Percentiles rank a stretch among this genome's conserved stretches.
Conservation (phyloP, 2,888 invertebrate species). For the Diploptera punctata region DNA sequence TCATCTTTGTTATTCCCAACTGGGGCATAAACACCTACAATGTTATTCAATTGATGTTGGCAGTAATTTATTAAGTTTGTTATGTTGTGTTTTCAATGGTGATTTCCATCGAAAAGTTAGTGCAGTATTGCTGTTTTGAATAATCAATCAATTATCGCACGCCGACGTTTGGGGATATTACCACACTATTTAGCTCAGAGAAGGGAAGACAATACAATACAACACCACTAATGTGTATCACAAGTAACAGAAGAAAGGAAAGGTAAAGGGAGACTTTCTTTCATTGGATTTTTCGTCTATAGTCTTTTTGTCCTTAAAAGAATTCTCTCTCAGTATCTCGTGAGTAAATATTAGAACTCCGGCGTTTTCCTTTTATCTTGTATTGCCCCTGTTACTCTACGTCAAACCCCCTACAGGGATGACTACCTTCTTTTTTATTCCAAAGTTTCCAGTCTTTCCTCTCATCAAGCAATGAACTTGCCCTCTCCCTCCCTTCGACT, state of each 20-base stretch:
- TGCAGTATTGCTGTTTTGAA: too few relatives aligned
- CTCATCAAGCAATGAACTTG: slow-evolving; percentile 24
- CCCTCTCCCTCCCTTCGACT: too few relatives aligned
- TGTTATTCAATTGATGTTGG: too few relatives aligned
- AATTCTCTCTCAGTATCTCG: slow-evolving; percentile 27
- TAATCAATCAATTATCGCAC: too few relatives aligned
- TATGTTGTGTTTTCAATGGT: too few relatives aligned
- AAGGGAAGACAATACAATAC: neutral
- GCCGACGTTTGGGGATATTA: too few relatives aligned
- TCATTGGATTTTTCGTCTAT: slow-evolving; percentile 28
- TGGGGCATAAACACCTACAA: too few relatives aligned
- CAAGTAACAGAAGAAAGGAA: slow-evolving; percentile 4
- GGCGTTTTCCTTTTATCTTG: slow-evolving; percentile 27
- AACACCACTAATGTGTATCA: slow-evolving; percentile 26
- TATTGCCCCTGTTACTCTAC: slow-evolving; percentile 23
- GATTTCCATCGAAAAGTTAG: too few relatives aligned
- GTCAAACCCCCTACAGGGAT: slow-evolving; percentile 17
- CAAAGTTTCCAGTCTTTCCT: neutral
- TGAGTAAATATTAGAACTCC: slow-evolving; percentile 34
- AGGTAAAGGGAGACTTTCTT: slow-evolving; percentile 15
- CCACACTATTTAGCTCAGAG: too few relatives aligned
- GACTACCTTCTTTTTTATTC: slow-evolving; percentile 21
- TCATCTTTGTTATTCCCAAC: too few relatives aligned
- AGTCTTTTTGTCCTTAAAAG: slow-evolving; percentile 35
- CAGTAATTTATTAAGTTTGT: too few relatives aligned